phyloP scores from a whole-genome alignment of 1,140 invertebrate genomes.

The Yoshiicerus persimilis region DNA sequence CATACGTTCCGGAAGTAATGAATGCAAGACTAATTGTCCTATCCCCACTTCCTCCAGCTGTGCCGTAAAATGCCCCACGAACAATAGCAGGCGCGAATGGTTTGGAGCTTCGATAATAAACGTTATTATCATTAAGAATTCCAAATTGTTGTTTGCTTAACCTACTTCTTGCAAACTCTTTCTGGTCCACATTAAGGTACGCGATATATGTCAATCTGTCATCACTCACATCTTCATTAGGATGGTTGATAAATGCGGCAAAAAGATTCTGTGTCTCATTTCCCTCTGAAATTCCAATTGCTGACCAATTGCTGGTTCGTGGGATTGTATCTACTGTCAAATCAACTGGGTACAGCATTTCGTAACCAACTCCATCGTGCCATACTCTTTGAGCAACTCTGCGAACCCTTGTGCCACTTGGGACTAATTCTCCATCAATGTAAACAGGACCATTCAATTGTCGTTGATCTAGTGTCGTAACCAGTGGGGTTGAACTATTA shows the following conservation, averaged over 20 bases:
- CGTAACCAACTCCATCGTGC: conserved; percentile 10
- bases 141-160: neutral
- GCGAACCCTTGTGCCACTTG: neutral
- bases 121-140: neutral
- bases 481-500: neutral
- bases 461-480: conserved; percentile 31
- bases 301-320: neutral
- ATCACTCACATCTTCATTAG: neutral
- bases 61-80: neutral
- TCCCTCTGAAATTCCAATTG: conserved; percentile 28
- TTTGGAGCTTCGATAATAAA: no score
- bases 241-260: neutral
- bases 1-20: neutral
- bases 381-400: neutral
- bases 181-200: neutral
- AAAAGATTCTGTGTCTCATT: conserved; percentile 25
- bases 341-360: neutral
- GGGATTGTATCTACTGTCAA: neutral
- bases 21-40: neutral
- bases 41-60: neutral
- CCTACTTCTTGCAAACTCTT: neutral
- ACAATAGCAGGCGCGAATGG: neutral
- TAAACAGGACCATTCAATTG: conserved; percentile 19
- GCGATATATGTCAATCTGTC: neutral
- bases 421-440: neutral